Evolutionary conservation across 2,113 vertebrate species (phyloP), one percentile per base, ranked within the genome.

Genomic region (Tetraodon nigroviridis): DNA sequence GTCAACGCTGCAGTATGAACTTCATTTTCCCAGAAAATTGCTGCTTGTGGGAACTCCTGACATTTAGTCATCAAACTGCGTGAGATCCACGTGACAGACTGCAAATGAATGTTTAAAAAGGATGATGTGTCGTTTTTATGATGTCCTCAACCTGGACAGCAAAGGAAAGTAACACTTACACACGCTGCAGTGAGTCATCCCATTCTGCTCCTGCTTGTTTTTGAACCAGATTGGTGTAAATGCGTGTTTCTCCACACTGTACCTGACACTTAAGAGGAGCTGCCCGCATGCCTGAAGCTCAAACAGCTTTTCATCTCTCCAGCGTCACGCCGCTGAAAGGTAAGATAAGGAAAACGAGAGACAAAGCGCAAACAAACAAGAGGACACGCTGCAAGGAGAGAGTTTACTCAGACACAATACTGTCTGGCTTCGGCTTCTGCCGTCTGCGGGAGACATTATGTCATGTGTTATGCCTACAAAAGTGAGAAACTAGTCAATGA

Each of bases 381-480:
- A 78, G 71, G 79, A 64, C 75, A 76, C 71, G 27, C 66, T 81
- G 77, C 69, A 59, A 11, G 82, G 69, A 70, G 78, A 69, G 69
- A 75, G 53, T 76, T 81, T 69, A 65, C 42, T 58, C 51, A 47
- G 32, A 74, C 84, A 84, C 61, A 72, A 80, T 29, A 42, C 62
- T 55, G 79, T 78, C 76, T 76, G 73, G 73, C 50, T 62, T 65
- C 65, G 65, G 48, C 75, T 32, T 55, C 67, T 56, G 15, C 69
- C 69, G 75, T 74, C 79, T 74, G 77, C 57, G 53, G 64, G 61
- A 82, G 74, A 84, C 75, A 66, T 86, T 69, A 84, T 72, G 76
- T 84, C 82, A 83, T 83, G 70, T 51, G 71, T 71, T 75, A 58
- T 3, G 48, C 67, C 69, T 61, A 67, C 47, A 2, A 58, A 81